These are phyloP conservation scores for Tenrec ecaudatus DNA, from an alignment of 2,113 vertebrate species.

Conservation along the genomic window DNA sequence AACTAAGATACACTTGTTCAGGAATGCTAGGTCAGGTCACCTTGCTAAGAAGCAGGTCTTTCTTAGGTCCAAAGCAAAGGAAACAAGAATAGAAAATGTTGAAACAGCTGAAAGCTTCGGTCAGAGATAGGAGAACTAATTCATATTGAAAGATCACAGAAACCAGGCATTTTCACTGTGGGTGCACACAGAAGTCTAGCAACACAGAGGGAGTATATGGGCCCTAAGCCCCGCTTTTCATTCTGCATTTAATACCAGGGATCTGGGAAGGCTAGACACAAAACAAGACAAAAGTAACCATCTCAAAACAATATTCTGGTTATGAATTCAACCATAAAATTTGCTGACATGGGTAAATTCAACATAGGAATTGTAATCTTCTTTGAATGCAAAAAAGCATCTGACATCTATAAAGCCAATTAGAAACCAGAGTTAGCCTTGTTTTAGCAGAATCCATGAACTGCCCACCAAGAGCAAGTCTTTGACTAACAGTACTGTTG, in stretches of 20 bases:
- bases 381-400: conserved; percentile 62
- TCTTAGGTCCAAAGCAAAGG: conserved; percentile 33
- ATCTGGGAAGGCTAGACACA: background rate
- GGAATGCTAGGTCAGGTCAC: conserved; percentile 43
- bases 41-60: conserved; percentile 53
- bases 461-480: conserved; percentile 55
- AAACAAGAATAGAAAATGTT: conserved; percentile 57
- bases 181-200: background rate
- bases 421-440: conserved; percentile 64
- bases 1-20: conserved; percentile 54
- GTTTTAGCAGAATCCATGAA: conserved; percentile 43
- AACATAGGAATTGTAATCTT: conserved; percentile 46
- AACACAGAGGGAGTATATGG: background rate
- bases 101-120: conserved; percentile 37
- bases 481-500: conserved; percentile 46
- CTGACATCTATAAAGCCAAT: conserved; percentile 54
- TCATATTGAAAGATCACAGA: conserved; percentile 29
- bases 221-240: background rate
- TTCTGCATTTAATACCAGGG: conserved; percentile 17
- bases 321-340: conserved; percentile 64
- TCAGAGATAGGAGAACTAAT: conserved; percentile 11
- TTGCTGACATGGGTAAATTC: conserved; percentile 54
- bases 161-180: background rate
- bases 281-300: conserved; percentile 30
- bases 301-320: conserved; percentile 46